Evolutionary conservation across 1,140 invertebrate genomes (phyloP).

Genomic region (Catajapyx aquilonaris): DNA sequence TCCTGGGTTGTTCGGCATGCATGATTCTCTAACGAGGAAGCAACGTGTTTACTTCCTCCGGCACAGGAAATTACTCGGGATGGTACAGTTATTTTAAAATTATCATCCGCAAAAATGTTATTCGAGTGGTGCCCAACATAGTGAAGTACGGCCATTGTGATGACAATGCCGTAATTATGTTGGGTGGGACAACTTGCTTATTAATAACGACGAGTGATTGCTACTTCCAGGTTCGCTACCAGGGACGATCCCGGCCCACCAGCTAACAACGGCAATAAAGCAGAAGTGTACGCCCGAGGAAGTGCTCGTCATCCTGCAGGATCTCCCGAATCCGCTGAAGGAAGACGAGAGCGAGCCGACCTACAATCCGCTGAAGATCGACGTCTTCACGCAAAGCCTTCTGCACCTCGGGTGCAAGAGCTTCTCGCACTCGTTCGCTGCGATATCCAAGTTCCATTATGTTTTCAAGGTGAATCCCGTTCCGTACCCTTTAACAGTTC

Average conservation of each 20-base stretch:
- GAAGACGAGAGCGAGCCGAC: constrained; percentile 40
- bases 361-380: constrained; percentile 82
- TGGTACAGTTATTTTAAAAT: too few relatives aligned
- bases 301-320: constrained; percentile 67
- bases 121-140: too few relatives aligned
- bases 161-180: too few relatives aligned
- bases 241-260: constrained; percentile 60
- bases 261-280: constrained; percentile 63
- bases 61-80: too few relatives aligned
- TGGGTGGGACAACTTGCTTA: too few relatives aligned
- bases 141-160: too few relatives aligned
- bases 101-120: too few relatives aligned
- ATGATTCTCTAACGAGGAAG: too few relatives aligned
- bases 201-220: too few relatives aligned
- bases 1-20: too few relatives aligned
- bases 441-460: constrained; percentile 88
- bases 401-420: constrained; percentile 87
- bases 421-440: constrained; percentile 94
- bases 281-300: constrained; percentile 77
- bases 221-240: constrained; percentile 57
- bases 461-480: constrained; percentile 59
- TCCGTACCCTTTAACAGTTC: constrained; percentile 1
- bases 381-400: constrained; percentile 88
- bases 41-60: too few relatives aligned
- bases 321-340: constrained; percentile 51